These are phyloP conservation scores for Procambarus virginalis DNA, from an alignment of 1,140 invertebrate genomes.

Conservation along the genomic window DNA sequence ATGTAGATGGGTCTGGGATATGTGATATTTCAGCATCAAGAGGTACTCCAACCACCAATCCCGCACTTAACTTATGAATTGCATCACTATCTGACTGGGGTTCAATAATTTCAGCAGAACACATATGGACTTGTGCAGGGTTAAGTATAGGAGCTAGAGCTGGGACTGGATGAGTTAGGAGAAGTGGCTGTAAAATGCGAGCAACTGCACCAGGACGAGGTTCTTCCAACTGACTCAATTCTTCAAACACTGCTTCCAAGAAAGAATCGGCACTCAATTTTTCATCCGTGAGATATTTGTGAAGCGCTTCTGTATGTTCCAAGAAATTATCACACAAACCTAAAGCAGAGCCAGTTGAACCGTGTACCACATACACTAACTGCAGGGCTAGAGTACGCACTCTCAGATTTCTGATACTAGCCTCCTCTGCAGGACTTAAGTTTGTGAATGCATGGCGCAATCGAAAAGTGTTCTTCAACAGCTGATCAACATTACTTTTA, in stretches of 20 bases:
- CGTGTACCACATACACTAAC: conserved; percentile 83
- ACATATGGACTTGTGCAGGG: conserved; percentile 81
- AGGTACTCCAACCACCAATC: conserved; percentile 88
- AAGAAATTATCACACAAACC: conserved; percentile 81
- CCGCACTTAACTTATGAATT: conserved; percentile 94
- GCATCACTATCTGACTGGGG: conserved; percentile 88
- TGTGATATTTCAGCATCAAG: conserved; percentile 90
- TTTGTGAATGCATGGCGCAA: conserved; percentile 90
- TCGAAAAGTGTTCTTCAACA: conserved; percentile 84
- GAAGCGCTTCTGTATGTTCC: conserved; percentile 78
- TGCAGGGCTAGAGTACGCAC: conserved; percentile 89
- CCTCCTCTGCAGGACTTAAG: conserved; percentile 82
- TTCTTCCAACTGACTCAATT: conserved; percentile 85
- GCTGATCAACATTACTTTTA: conserved; percentile 77
- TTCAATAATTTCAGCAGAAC: conserved; percentile 87
- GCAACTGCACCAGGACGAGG: conserved; percentile 89
- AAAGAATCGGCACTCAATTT: conserved; percentile 80
- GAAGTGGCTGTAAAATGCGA: conserved; percentile 85
- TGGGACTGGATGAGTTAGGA: conserved; percentile 77
- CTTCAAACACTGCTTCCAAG: conserved; percentile 84
- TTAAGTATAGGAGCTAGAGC: conserved; percentile 74
- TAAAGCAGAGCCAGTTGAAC: conserved; percentile 79
- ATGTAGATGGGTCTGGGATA: conserved; percentile 81
- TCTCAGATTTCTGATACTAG: conserved; percentile 87
- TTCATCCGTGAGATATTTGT: conserved; percentile 71